These are phyloP conservation scores for Cryptus armator DNA, from an alignment of 2,888 invertebrate genomes.

Conservation along the genomic window DNA sequence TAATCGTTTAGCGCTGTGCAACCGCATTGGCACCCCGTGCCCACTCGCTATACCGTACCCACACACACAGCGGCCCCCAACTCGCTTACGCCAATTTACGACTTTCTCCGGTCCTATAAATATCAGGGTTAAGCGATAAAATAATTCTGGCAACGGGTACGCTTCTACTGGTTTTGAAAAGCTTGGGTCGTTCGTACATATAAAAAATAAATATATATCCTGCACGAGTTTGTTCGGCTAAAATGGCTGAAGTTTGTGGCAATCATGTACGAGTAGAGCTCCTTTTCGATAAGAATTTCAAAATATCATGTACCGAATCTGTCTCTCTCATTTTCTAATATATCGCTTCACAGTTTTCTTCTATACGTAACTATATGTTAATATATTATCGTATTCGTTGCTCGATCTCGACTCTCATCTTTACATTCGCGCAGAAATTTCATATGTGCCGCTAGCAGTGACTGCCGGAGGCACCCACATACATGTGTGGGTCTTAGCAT, in stretches of 20 bases:
- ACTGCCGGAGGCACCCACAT: conserved; percentile 29
- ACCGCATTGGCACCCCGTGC: conserved; percentile 64
- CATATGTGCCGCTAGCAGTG: conserved; percentile 45
- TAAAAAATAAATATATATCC: conserved; percentile 35
- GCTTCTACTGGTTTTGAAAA: conserved; percentile 40
- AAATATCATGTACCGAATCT: conserved; percentile 17
- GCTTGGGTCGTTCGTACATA: conserved; percentile 38
- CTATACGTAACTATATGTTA: conserved; percentile 3
- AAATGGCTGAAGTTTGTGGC: conserved; percentile 49
- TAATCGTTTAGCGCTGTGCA: conserved; percentile 66
- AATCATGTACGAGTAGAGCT: conserved; percentile 1
- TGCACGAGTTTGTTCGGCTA: conserved; percentile 7
- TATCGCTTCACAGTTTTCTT: background rate
- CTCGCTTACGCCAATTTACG: conserved; percentile 66
- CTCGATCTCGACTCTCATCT: conserved; percentile 16
- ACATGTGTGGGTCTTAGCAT: conserved; percentile 20
- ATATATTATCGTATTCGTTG: conserved; percentile 14
- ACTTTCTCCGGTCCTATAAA: conserved; percentile 68
- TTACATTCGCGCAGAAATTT: conserved; percentile 53
- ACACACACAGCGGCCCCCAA: conserved; percentile 21
- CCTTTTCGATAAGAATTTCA: background rate
- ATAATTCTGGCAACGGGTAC: conserved; percentile 71
- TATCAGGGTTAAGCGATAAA: conserved; percentile 70
- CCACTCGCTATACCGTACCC: conserved; percentile 10
- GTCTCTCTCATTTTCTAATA: background rate